These are phyloP conservation scores for Trichogramma pretiosum DNA, from an alignment of 1,140 invertebrate genomes.

Conservation along the genomic window DNA sequence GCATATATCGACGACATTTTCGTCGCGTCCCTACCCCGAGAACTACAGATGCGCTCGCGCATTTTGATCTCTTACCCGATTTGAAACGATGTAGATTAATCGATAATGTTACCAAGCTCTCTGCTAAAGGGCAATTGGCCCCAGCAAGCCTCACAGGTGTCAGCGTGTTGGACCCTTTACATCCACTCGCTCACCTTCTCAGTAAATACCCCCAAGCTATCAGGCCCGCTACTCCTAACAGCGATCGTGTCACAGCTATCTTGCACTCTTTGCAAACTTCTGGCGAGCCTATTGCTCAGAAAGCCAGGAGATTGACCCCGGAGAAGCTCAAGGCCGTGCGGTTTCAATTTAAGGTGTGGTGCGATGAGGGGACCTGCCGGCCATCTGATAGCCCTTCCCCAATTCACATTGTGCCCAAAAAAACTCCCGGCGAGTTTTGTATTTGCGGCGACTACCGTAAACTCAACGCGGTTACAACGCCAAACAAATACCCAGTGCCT, in stretches of 20 bases:
- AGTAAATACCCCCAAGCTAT: neutral
- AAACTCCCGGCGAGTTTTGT: too few relatives aligned
- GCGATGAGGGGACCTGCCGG: neutral
- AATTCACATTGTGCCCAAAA: too few relatives aligned
- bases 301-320: too few relatives aligned
- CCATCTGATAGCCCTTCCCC: too few relatives aligned
- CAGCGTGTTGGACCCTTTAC: neutral
- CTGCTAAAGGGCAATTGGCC: neutral
- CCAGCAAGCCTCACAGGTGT: neutral
- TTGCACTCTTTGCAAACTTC: neutral
- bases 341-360: neutral
- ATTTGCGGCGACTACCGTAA: too few relatives aligned
- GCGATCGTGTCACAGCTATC: neutral
- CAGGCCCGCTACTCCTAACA: neutral
- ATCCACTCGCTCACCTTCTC: neutral
- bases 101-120: constrained; percentile 8
- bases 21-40: neutral
- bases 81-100: constrained; percentile 13
- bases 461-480: constrained; percentile 24
- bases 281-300: too few relatives aligned
- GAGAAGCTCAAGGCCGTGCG: neutral
- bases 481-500: constrained; percentile 33
- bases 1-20: neutral
- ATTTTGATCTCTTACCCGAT: constrained; percentile 5
- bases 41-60: neutral